phyloP scores from a whole-genome alignment of 2,888 invertebrate species.

The Megaustenia siamemsis region DNA sequence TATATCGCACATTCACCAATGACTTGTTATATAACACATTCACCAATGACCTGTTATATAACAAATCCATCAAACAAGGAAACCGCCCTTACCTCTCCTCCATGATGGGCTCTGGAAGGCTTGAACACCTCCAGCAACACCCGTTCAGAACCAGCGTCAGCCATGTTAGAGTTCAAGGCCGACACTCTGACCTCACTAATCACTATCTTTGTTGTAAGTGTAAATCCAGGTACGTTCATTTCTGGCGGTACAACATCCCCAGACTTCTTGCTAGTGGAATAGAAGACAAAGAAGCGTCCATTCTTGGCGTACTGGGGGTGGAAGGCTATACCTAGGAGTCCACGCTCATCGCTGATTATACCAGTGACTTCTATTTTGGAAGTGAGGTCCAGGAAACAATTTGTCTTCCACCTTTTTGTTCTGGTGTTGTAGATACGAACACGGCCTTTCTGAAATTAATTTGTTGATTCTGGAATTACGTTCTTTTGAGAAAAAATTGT shows the following conservation, averaged over 20 bases:
- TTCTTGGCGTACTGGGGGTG: slow-evolving; percentile 60
- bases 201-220: slow-evolving; percentile 59
- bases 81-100: slow-evolving; percentile 78
- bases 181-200: slow-evolving; percentile 67
- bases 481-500: no score
- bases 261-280: slow-evolving; percentile 59
- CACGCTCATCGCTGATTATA: slow-evolving; percentile 49
- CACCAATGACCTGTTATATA: no score
- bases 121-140: slow-evolving; percentile 71
- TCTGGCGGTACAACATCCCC: slow-evolving; percentile 11
- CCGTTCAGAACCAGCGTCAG: slow-evolving; percentile 63
- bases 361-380: background rate
- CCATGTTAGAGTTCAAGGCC: slow-evolving; percentile 63
- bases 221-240: slow-evolving; percentile 9
- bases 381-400: slow-evolving; percentile 47
- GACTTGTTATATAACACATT: no score
- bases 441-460: slow-evolving; percentile 38
- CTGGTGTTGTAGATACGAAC: slow-evolving; percentile 33
- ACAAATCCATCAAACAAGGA: no score
- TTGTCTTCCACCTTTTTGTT: slow-evolving; percentile 24
- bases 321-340: slow-evolving; percentile 53
- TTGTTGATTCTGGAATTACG: no score
- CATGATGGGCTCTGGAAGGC: slow-evolving; percentile 77
- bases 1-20: no score
- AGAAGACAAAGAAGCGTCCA: slow-evolving; percentile 74